Conservation (phyloP, 2,797 vertebrate genomes). For the Pangasius larnaudii region DNA sequence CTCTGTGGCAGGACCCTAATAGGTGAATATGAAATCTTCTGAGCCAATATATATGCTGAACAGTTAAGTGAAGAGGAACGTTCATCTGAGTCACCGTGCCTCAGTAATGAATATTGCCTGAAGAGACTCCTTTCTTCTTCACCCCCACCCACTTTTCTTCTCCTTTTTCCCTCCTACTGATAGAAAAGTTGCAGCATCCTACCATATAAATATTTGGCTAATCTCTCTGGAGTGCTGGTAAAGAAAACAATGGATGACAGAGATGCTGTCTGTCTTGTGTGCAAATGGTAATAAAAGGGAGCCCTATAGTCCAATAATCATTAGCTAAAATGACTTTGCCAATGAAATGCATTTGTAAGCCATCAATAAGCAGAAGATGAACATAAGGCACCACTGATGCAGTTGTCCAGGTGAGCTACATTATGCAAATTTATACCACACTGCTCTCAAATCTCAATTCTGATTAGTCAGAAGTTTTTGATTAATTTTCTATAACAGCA, state of each 20-base stretch:
- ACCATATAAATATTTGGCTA: neutral
- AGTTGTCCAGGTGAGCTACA: neutral
- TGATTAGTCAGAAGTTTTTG: neutral
- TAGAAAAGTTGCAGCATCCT: slow-evolving; percentile 24
- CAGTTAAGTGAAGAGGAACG: slow-evolving; percentile 68
- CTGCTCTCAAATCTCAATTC: too few relatives aligned
- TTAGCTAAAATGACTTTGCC: slow-evolving; percentile 19
- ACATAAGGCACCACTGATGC: neutral
- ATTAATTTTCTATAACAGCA: neutral
- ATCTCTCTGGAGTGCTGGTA: neutral
- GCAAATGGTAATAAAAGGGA: neutral
- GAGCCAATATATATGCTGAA: slow-evolving; percentile 74
- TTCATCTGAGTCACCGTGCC: slow-evolving; percentile 49
- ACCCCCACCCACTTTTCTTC: slow-evolving; percentile 38
- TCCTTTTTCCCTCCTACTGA: slow-evolving; percentile 34
- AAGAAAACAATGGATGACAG: slow-evolving; percentile 7
- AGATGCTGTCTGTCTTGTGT: neutral
- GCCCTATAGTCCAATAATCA: slow-evolving; percentile 16
- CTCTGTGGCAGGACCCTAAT: slow-evolving; percentile 66
- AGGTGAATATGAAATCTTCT: slow-evolving; percentile 74
- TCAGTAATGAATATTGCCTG: slow-evolving; percentile 58
- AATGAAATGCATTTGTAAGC: neutral
- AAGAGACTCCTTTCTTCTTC: slow-evolving; percentile 53
- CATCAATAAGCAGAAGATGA: slow-evolving; percentile 1
- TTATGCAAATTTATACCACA: neutral